Evolutionary conservation across 1,140 invertebrate species (phyloP).

Genomic region (Leptopilina clavipes): DNA sequence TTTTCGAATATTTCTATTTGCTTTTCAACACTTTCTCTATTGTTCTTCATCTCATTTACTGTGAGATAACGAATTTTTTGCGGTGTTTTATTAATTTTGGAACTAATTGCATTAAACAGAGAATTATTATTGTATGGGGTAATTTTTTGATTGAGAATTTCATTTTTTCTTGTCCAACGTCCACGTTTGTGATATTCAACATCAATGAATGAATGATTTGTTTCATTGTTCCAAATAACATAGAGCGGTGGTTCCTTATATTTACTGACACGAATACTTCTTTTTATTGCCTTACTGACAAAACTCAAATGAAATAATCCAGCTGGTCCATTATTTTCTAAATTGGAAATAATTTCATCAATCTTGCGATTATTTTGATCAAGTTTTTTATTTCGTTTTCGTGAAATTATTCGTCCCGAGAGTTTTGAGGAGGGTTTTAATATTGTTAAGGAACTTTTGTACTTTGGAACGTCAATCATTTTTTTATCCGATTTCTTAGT

Average conservation of each 20-base stretch:
- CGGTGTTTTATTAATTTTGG: neutral
- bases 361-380: neutral
- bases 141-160: neutral
- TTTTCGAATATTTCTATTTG: neutral
- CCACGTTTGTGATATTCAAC: neutral
- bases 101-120: neutral
- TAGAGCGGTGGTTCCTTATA: neutral
- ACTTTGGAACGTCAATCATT: neutral
- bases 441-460: neutral
- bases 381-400: neutral
- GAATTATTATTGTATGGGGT: neutral
- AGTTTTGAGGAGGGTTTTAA: neutral
- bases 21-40: neutral
- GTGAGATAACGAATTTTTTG: neutral
- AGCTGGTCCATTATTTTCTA: neutral
- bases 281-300: neutral
- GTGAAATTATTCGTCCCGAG: neutral
- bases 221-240: neutral
- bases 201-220: neutral
- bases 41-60: neutral
- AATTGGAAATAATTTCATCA: neutral
- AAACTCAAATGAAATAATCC: conserved; percentile 4
- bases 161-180: neutral
- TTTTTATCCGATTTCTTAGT: neutral
- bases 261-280: conserved; percentile 2